Base-by-base conservation (phyloP, 2,888 invertebrate genomes). In the Onchidella celtica region DNA sequence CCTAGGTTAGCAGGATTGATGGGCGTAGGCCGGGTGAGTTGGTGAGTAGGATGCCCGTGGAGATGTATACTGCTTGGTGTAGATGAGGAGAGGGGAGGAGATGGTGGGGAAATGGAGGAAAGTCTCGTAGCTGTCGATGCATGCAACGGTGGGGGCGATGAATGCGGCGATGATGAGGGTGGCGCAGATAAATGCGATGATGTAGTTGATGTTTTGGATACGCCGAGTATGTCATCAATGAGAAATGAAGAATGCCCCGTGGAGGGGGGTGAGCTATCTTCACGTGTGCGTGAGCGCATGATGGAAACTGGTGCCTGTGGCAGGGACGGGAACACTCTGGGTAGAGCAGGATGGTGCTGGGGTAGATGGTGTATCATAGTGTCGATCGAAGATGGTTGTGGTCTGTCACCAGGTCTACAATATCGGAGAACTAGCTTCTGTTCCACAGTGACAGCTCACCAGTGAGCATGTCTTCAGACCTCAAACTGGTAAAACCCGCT, bases 151-250 rank as follows among this genome's bases (percentile, higher is more conserved):
- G 38, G 24, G 17, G 59, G 29, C 34, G 76, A 66, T n/a, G 76
- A 66, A 17, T 59, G 11, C 32, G 78, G 69, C 24, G 69, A 34
- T 11, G 77, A 24, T 17, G 68, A 57, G 4, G 55, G 29, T 69
- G 69, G 40, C 40, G 29, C 14, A n/a, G 47, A 40, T 40, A 40
- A 55, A n/a, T 63, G 55, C 3, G 77, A 55, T n/a, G 75, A 59
- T 65, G 77, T 40, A 66, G 47, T 47, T 40, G 57, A 11, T 21
- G 77, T 34, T 55, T 47, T 55, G 11, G 77, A 61, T 65, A 65
- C 36, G 36, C 83, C 83, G 47, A 83, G 73, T 24, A 83, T 83
- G 61, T 83, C 83, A 55, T 83, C 83, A 17, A 83, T 83, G 27
- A 80, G 83, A 57, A 83, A 83, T n/a, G 83, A 83, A 1, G 83